phyloP scores from a whole-genome alignment of 2,113 vertebrate species.

The Silurus asotus region DNA sequence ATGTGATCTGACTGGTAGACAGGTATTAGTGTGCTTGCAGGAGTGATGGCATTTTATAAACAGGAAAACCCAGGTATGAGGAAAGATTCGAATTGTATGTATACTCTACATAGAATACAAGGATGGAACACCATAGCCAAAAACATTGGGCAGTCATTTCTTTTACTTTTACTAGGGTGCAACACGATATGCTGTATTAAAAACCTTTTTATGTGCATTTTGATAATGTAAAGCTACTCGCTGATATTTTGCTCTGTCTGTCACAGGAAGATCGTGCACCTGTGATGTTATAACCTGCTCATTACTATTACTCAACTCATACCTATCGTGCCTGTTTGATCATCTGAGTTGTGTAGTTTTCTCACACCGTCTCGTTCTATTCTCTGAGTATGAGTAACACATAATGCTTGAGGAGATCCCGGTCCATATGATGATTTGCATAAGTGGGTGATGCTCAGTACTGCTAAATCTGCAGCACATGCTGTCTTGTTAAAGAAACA shows the following conservation, averaged over 20 bases:
- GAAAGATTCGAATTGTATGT: background rate
- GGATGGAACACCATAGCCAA: background rate
- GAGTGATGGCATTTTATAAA: background rate
- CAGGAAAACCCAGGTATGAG: background rate
- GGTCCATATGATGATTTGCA: conserved; percentile 14
- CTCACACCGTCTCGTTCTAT: background rate
- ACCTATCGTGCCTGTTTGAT: background rate
- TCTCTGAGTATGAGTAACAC: conserved; percentile 11
- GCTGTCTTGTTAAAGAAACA: background rate
- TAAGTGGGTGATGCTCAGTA: background rate
- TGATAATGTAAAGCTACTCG: background rate
- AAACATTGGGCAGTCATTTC: background rate
- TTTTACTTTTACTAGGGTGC: background rate
- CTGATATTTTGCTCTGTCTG: background rate
- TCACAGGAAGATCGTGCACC: background rate
- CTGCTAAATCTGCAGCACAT: background rate
- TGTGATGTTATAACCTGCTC: background rate
- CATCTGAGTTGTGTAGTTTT: background rate
- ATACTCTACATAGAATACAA: background rate
- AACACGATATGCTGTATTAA: background rate
- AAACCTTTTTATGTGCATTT: background rate
- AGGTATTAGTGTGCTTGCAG: background rate
- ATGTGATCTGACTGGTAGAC: background rate
- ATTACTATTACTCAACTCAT: background rate
- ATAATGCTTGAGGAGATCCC: conserved; percentile 15